phyloP scores from a whole-genome alignment of 64 coral and sea anemone genomes.

The Pachyseris speciosa region DNA sequence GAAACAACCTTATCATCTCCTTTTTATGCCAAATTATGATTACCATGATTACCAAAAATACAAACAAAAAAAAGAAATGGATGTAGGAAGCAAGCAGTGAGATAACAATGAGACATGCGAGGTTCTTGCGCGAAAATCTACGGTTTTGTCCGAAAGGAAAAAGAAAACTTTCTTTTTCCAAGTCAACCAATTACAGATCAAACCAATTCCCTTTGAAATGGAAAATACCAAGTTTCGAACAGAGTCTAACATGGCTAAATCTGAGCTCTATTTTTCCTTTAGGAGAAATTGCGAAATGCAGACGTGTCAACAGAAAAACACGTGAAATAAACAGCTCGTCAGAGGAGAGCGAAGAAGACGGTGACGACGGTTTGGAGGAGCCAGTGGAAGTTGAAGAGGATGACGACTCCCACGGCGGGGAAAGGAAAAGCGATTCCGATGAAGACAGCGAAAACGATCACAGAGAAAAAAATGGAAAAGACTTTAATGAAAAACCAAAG shows the following conservation, averaged over 20 bases:
- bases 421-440: slow-evolving; percentile 15
- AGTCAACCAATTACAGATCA: slow-evolving; percentile 3
- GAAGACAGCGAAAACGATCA: slow-evolving; percentile 25
- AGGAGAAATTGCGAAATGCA: not conserved
- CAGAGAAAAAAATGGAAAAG: slow-evolving; percentile 17
- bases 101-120: slow-evolving; percentile 1
- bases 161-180: not conserved
- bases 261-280: not conserved
- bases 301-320: slow-evolving; percentile 11
- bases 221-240: not conserved
- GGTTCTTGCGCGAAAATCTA: not conserved
- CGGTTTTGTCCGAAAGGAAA: not conserved
- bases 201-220: slow-evolving; percentile 12
- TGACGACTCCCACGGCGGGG: not conserved
- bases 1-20: not conserved
- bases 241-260: not conserved
- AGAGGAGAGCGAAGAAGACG: slow-evolving; percentile 8
- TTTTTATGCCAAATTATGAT: not conserved
- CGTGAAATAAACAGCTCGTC: slow-evolving; percentile 19
- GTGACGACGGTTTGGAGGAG: not conserved
- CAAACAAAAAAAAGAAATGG: slow-evolving; percentile 11
- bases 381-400: slow-evolving; percentile 33
- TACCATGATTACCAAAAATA: not conserved
- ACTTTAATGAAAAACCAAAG: not conserved
- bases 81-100: not conserved